These are phyloP conservation scores for Crax fasciolata DNA, from an alignment of 2,797 vertebrate genomes.

Conservation along the genomic window DNA sequence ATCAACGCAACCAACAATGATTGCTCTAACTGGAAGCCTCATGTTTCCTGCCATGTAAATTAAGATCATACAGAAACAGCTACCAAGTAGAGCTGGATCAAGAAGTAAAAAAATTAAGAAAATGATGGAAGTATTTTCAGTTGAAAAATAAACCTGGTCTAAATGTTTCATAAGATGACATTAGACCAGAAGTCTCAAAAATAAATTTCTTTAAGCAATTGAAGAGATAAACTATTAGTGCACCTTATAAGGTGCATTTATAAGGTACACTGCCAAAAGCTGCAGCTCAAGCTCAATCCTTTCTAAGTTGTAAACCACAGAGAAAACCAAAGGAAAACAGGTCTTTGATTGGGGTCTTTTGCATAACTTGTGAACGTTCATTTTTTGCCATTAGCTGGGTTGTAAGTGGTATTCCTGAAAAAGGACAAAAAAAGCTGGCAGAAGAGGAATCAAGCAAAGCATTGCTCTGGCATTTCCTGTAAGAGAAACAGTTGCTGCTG, in stretches of 20 bases:
- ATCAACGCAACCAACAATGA: not conserved
- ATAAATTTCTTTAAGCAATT: not conserved
- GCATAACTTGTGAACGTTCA: not conserved
- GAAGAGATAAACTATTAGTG: not conserved
- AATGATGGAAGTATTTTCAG: rapidly evolving
- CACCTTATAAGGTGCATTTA: not conserved
- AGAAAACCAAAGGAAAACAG: not conserved
- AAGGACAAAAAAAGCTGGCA: not conserved
- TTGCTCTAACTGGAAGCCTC: not conserved
- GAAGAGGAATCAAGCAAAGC: not conserved
- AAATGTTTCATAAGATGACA: not conserved
- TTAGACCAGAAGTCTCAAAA: not conserved
- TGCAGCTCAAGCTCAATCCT: not conserved
- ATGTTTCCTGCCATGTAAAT: not conserved
- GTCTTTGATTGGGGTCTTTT: not conserved
- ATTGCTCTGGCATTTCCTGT: not conserved
- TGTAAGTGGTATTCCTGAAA: not conserved
- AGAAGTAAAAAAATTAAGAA: not conserved
- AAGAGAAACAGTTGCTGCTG: not conserved
- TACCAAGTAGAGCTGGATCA: not conserved
- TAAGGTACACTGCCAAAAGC: not conserved
- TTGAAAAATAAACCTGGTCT: not conserved
- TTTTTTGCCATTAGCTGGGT: not conserved
- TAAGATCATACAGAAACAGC: not conserved
- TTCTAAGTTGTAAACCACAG: not conserved